A percentile compares a stretch with the other conserved stretches of the same genome.
phyloP scores from a whole-genome alignment of 1,140 invertebrate species.

The Drosophila setifemur region DNA sequence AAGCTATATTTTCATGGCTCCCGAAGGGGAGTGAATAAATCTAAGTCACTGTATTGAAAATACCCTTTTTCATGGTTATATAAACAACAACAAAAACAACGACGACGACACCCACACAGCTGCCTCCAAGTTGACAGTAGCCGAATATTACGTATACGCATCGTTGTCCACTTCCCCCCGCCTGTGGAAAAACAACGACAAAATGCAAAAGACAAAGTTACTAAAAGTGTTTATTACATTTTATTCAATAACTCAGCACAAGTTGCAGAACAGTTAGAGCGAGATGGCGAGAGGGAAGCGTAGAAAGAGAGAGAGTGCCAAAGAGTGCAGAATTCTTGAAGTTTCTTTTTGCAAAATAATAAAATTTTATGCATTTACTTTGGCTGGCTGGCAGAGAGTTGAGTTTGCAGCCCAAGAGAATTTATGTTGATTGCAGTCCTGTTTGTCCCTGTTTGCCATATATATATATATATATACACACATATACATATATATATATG shows the following conservation, averaged over 20 bases:
- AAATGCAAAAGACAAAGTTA: conserved; percentile 74
- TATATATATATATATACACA: neutral
- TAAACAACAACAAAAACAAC: no score
- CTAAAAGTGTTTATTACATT: conserved; percentile 80
- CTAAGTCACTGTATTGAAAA: no score
- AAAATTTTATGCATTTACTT: conserved; percentile 68
- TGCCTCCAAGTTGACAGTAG: no score
- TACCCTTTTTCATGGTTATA: neutral
- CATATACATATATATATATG: no score
- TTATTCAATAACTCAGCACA: conserved; percentile 69
- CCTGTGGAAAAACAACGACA: no score
- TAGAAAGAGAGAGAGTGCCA: neutral
- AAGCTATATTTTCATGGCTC: no score
- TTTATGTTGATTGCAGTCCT: conserved; percentile 70
- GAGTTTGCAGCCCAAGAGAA: conserved; percentile 28
- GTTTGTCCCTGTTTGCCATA: neutral
- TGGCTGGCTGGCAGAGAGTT: neutral
- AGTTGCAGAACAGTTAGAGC: conserved; percentile 2
- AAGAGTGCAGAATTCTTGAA: conserved; percentile 32
- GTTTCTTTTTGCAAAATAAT: conserved; percentile 68
- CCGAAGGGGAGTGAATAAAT: no score
- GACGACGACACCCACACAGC: no score
- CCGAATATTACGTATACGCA: conserved; percentile 72
- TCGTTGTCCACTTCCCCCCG: conserved; percentile 5
- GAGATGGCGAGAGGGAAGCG: neutral